Conservation (phyloP, 2,113 vertebrate genomes). For the Tetrax tetrax region DNA sequence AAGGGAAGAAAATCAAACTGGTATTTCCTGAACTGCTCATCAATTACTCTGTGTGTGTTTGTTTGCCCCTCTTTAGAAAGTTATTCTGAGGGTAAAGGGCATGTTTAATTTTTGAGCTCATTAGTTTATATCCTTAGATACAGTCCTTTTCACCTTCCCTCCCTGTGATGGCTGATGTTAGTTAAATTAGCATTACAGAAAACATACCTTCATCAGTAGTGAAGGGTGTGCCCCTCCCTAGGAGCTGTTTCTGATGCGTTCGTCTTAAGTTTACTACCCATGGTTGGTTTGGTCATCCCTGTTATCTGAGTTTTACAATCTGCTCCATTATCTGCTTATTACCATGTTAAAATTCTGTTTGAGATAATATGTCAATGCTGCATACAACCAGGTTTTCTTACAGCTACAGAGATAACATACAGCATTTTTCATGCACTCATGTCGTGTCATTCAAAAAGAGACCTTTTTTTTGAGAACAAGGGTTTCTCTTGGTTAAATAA, state of each 20-base stretch:
- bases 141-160: not conserved
- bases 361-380: not conserved
- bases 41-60: not conserved
- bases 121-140: not conserved
- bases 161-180: not conserved
- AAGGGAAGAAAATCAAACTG: not conserved
- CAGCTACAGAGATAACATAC: not conserved
- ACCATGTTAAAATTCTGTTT: not conserved
- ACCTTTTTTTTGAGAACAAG: not conserved
- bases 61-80: not conserved
- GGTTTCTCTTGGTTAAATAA: not conserved
- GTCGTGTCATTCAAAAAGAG: not conserved
- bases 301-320: not conserved
- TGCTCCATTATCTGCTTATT: not conserved
- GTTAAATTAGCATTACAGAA: not conserved
- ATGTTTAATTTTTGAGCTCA: not conserved
- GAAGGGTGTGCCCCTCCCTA: not conserved
- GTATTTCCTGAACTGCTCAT: not conserved
- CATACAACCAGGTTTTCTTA: not conserved
- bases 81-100: not conserved
- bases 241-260: not conserved
- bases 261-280: not conserved
- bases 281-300: not conserved
- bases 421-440: not conserved
- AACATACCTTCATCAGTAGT: not conserved